These are phyloP conservation scores for Otus sunia DNA, from an alignment of 2,113 vertebrate genomes.

Conservation along the genomic window DNA sequence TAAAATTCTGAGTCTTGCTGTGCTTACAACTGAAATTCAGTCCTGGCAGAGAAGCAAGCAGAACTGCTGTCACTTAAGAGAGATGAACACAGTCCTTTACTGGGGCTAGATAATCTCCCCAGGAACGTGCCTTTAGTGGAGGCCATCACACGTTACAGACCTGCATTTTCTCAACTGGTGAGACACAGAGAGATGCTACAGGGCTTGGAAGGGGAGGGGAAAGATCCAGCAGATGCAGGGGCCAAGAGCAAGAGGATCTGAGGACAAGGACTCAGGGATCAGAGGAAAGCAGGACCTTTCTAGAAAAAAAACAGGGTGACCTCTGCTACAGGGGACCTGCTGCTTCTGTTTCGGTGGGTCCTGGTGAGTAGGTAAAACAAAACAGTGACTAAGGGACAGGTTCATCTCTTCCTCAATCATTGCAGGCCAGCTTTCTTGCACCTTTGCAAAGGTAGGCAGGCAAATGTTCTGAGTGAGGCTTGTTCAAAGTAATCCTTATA, in stretches of 20 bases:
- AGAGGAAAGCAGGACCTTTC: background rate
- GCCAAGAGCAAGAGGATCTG: background rate
- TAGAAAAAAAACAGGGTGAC: background rate
- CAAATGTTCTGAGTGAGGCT: background rate
- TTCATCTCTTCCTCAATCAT: background rate
- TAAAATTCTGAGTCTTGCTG: background rate
- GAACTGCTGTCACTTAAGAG: background rate
- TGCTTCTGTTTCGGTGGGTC: background rate
- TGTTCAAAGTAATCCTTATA: background rate
- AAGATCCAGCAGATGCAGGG: background rate
- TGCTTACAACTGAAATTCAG: background rate
- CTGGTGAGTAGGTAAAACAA: background rate
- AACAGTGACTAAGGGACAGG: background rate
- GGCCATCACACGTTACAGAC: background rate
- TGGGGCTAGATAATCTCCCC: background rate
- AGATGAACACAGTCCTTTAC: background rate
- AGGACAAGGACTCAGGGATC: background rate
- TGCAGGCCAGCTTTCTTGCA: background rate
- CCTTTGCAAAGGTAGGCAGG: background rate
- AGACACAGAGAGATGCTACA: background rate
- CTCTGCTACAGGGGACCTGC: background rate
- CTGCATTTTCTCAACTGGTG: background rate
- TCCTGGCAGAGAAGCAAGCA: background rate
- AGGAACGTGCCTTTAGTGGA: background rate
- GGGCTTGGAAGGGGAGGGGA: background rate